Conservation (phyloP, 2,797 vertebrate species). For the Pipistrellus pygmaeus region DNA sequence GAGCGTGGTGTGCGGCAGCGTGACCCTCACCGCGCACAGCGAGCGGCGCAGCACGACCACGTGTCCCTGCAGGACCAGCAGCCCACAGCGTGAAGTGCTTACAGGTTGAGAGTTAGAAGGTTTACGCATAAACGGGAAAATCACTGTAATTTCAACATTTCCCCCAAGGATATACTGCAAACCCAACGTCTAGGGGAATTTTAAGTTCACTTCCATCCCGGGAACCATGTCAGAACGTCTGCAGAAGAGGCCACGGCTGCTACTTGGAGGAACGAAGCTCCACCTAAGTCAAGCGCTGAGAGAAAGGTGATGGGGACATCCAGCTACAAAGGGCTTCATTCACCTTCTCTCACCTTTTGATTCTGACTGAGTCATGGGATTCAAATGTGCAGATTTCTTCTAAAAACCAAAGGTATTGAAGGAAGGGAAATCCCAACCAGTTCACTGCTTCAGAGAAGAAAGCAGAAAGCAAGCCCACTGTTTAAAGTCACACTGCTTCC, state of each 20-base stretch:
- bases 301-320: conserved; percentile 13
- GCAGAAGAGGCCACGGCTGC: not conserved
- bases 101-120: not conserved
- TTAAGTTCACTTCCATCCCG: not conserved
- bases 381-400: not conserved
- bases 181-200: conserved; percentile 17
- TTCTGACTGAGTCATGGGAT: conserved; percentile 20
- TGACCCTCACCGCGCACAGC: not conserved
- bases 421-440: conserved; percentile 33
- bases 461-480: not conserved
- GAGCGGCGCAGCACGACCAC: not conserved
- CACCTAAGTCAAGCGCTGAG: not conserved
- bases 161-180: not conserved
- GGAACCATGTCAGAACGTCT: not conserved
- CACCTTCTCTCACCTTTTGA: not conserved
- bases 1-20: rapidly evolving
- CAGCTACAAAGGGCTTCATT: not conserved
- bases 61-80: not conserved
- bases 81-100: not conserved
- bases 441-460: conserved; percentile 44
- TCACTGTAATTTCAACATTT: not conserved
- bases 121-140: not conserved
- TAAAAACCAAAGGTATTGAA: conserved; percentile 44
- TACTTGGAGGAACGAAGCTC: conserved; percentile 7
- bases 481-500: not conserved